phyloP scores from a whole-genome alignment of 2,797 vertebrate species.

The Pseudochirops cupreus region DNA sequence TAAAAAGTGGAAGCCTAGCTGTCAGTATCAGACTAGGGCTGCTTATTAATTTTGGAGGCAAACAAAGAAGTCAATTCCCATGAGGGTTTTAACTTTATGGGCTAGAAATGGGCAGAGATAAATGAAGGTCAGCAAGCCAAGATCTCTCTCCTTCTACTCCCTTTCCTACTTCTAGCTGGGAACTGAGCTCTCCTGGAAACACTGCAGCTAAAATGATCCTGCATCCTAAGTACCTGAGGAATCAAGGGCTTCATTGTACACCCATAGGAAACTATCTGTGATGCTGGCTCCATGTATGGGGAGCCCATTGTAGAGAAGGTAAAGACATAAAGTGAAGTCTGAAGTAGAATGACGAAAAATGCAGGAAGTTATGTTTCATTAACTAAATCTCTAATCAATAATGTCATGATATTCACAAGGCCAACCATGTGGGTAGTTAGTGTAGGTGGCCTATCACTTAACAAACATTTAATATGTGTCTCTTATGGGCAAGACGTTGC shows the following conservation, averaged over 20 bases:
- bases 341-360: neutral
- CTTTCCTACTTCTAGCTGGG: neutral
- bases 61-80: neutral
- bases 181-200: neutral
- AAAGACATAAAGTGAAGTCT: neutral
- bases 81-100: neutral
- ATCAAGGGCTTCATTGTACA: neutral
- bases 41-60: conserved; percentile 2
- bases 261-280: neutral
- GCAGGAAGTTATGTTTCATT: neutral
- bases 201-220: neutral
- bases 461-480: neutral
- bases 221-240: neutral
- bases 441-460: neutral
- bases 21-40: neutral
- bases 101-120: neutral
- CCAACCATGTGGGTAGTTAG: neutral
- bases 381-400: neutral
- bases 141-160: neutral
- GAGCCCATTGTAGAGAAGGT: neutral
- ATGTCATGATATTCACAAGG: neutral
- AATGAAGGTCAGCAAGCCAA: neutral
- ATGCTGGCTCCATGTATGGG: neutral
- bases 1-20: neutral
- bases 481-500: neutral